Base-by-base conservation (phyloP, 2,113 vertebrate genomes). In the Calyptomena viridis region DNA sequence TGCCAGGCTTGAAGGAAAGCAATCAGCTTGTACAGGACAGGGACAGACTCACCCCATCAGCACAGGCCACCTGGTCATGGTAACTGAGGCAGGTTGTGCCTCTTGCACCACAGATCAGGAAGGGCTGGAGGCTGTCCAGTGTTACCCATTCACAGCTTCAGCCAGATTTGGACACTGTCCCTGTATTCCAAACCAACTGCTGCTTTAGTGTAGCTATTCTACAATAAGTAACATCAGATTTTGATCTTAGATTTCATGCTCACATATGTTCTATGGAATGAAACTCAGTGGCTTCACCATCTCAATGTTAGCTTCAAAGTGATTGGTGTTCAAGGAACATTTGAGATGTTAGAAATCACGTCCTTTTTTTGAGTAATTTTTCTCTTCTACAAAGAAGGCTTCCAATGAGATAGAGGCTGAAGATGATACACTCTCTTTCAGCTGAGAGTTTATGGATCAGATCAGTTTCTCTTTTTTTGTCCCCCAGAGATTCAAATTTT, bases 61-160 rank as follows among this genome's bases (percentile, higher is more conserved):
- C 11, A 2, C 21, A 30, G 47, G 9, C 16, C 60, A 50, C 23
- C 28, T 24, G 30, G 20, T 40, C 28, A 2, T 8, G 44, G 72
- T 1, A 4, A 27, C 25, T n/a, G 39, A 35, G 58, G 27, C 23
- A 5, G 46, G 39, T 12, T 0, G 0, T 14, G 50, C 59, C 33
- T 55, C 59, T 56, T 0, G 0, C 24, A 40, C 35, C 27, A 42
- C 8, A 21, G 44, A 16, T 3, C 1, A 3, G 6, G 35, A 8
- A 44, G 58, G 23, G 27, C 3, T n/a, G 76, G 46, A 60, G 12
- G 28, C 25, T 47, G 31, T 14, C 25, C 4, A 4, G 28, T 8
- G 22, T 37, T 42, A 76, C n/a, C 39, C n/a, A 42, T 18, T 33
- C 58, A 53, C 56, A 76, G 31, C 33, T 52, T 31, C 46, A 30